phyloP scores from a whole-genome alignment of 2,113 vertebrate species.

The Cyprichromis sp. region DNA sequence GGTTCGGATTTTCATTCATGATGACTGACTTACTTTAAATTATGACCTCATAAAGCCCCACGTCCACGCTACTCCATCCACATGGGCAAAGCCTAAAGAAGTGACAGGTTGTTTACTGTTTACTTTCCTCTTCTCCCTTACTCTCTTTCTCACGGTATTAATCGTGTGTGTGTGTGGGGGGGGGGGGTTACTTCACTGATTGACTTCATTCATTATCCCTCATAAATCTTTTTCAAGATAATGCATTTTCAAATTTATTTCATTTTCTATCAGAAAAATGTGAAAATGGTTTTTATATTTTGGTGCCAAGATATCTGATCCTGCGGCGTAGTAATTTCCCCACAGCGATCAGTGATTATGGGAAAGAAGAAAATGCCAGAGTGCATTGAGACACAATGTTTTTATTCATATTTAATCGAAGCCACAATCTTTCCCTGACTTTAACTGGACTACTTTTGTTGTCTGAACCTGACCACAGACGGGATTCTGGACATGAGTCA shows the following conservation, averaged over 20 bases:
- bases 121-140: background rate
- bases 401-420: background rate
- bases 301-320: background rate
- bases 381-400: background rate
- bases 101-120: background rate
- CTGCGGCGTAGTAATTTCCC: background rate
- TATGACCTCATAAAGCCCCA: background rate
- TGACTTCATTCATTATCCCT: background rate
- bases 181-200: background rate
- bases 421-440: background rate
- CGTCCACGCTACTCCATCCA: background rate
- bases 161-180: background rate
- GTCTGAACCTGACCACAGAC: background rate
- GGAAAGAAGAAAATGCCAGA: background rate
- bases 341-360: background rate
- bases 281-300: background rate
- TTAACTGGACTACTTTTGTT: background rate
- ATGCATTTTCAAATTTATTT: background rate
- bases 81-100: background rate
- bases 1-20: rapidly evolving
- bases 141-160: background rate
- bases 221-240: background rate
- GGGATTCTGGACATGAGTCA: background rate
- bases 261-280: background rate
- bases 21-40: background rate